Base-by-base conservation (phyloP, 2,888 invertebrate species). In the Synergus laeviventris region DNA sequence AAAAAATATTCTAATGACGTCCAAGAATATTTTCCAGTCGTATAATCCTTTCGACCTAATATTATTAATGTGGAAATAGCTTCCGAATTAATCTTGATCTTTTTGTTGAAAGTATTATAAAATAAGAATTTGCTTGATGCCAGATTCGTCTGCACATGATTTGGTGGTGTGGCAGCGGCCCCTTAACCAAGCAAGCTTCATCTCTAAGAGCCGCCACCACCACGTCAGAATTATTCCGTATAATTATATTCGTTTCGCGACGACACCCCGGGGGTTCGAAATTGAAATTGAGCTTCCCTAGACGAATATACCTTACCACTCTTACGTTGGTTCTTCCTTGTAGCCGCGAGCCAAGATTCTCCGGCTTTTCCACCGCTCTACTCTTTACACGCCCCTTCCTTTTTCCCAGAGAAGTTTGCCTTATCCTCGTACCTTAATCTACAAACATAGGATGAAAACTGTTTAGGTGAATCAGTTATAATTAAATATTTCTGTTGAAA, bases 221-320 rank as follows among this genome's bases (percentile, higher is more conserved):
- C 83, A 83, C 84, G 87, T 89, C 89, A 89, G 89, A 90, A 90
- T 91, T 90, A 91, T 91, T 90, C 87, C 88, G 90, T 89, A 91
- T 90, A 90, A 91, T 90, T 91, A 90, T 91, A 91, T 91, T 90
- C 90, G 89, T 90, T 90, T 88, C 87, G 89, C 87, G 89, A 91
- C 89, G 90, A 90, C 89, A 89, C 90, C 89, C 90, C 84, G 84
- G 90, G 88, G 90, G 87, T 89, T 87, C 85, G 88, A 90, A 90
- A 91, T 91, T 91, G 90, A 91, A 91, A 91, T 90, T 89, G 90
- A 90, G 89, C 89, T 88, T 89, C 88, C 85, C 85, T 86, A 82
- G 86, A 85, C 84, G 87, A 85, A 84, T 86, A 86, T 84, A 83
- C 83, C 84, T 84, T 82, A 80, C 79, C 82, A 75, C 75, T 75